Evolutionary conservation across 2,113 vertebrate species (phyloP).

Genomic region (Cephalopterus ornatus): DNA sequence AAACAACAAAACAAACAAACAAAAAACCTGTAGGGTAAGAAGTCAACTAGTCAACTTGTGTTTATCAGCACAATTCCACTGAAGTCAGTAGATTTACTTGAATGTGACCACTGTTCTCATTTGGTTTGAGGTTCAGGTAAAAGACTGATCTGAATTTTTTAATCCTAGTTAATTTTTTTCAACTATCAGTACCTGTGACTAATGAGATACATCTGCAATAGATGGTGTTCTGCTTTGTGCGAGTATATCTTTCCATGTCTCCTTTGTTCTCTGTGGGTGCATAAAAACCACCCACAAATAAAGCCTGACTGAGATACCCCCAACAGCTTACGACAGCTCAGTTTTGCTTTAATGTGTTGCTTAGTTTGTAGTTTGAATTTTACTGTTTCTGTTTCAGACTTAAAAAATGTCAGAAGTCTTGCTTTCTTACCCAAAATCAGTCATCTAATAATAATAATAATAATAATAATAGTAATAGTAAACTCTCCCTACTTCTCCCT

Average conservation of each 20-base stretch:
- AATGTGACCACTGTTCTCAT: not conserved
- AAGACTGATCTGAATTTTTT: not conserved
- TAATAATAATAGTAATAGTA: not conserved
- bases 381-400: not conserved
- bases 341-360: not conserved
- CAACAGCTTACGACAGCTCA: not conserved
- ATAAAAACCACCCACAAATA: not conserved
- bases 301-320: not conserved
- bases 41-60: not conserved
- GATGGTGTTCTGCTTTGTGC: not conserved
- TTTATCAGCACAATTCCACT: not conserved
- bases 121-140: not conserved
- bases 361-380: not conserved
- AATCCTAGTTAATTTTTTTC: not conserved
- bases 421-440: not conserved
- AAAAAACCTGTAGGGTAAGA: not conserved
- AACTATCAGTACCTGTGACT: not conserved
- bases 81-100: not conserved
- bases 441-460: not conserved
- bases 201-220: not conserved
- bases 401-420: not conserved
- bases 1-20: too few relatives aligned
- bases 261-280: not conserved
- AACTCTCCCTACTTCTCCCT: rapidly evolving
- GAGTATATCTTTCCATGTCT: not conserved